Conservation (phyloP, 2,113 vertebrate genomes). For the Suncus etruscus region DNA sequence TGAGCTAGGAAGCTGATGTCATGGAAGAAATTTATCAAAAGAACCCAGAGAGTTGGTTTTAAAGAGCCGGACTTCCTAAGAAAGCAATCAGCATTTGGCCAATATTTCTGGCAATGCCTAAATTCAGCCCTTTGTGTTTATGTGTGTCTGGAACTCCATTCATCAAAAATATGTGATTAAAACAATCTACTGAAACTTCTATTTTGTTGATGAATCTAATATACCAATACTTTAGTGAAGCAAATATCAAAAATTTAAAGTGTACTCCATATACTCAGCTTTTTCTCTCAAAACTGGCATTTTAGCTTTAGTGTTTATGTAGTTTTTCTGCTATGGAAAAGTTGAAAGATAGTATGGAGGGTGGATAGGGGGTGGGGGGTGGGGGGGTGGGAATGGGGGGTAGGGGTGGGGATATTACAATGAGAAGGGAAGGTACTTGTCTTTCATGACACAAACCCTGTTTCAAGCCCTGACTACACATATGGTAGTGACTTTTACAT, state of each 20-base stretch:
- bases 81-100: background rate
- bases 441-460: background rate
- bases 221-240: too few species aligned
- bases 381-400: too few species aligned
- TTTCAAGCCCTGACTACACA: too few species aligned
- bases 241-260: background rate
- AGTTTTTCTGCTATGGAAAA: background rate
- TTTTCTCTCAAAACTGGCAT: slow-evolving; percentile 1
- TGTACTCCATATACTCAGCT: background rate
- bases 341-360: background rate
- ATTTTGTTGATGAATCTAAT: background rate
- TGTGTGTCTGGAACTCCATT: background rate
- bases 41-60: slow-evolving; percentile 13
- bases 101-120: background rate
- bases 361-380: too few species aligned
- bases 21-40: slow-evolving; percentile 40
- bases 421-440: background rate
- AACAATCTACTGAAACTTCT: background rate
- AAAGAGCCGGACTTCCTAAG: background rate
- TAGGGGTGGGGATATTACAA: too few species aligned
- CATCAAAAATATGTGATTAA: background rate
- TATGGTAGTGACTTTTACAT: background rate
- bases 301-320: slow-evolving; percentile 24
- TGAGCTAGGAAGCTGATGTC: slow-evolving; percentile 23
- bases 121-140: background rate